phyloP scores from a whole-genome alignment of 2,888 invertebrate genomes.

The Willowsia nigromaculata region DNA sequence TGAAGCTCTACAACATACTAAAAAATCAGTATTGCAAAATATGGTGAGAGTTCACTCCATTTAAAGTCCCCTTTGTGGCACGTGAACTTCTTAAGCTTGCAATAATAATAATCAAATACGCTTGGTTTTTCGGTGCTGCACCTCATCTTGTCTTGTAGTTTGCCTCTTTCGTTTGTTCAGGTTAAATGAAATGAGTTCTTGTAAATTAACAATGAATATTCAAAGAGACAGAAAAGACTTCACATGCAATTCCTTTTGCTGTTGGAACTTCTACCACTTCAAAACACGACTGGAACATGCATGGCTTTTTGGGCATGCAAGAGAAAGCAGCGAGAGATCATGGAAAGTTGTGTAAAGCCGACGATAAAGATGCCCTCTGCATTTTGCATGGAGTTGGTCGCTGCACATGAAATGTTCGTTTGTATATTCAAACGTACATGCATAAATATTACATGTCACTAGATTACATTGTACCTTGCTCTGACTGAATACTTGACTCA shows the following conservation, averaged over 20 bases:
- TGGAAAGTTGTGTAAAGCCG: background rate
- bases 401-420: background rate
- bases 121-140: background rate
- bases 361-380: background rate
- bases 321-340: background rate
- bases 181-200: conserved; percentile 39
- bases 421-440: background rate
- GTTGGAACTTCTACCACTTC: background rate
- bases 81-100: conserved; percentile 17
- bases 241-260: conserved; percentile 24
- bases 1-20: too few relatives aligned
- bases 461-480: background rate
- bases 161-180: conserved; percentile 2
- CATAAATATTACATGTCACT: background rate
- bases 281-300: background rate
- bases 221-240: conserved; percentile 37
- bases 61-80: too few relatives aligned
- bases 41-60: too few relatives aligned
- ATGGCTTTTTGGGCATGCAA: too few relatives aligned
- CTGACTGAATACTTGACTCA: background rate
- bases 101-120: conserved; percentile 14
- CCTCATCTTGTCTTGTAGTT: background rate
- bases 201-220: conserved; percentile 56
- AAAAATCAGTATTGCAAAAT: too few relatives aligned
- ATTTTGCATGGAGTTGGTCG: conserved; percentile 13